Percentiles rank a stretch among this genome's conserved stretches.
These are phyloP conservation scores for Drosophila repleta DNA, from an alignment of 1,140 invertebrate genomes.

Conservation along the genomic window DNA sequence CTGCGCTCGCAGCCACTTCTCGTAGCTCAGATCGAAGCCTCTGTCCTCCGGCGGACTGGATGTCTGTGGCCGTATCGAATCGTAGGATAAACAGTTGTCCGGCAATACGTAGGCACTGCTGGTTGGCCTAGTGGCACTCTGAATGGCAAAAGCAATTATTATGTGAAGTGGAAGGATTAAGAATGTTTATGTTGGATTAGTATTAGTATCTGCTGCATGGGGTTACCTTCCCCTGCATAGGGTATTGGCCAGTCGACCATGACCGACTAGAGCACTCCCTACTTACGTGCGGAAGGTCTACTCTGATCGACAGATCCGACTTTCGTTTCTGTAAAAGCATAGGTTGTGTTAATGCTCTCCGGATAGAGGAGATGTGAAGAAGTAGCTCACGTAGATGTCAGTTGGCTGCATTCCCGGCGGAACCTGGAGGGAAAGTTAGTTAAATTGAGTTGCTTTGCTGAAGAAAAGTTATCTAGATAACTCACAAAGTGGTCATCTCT, in stretches of 20 bases:
- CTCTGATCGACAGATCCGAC: too few relatives aligned
- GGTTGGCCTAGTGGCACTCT: not conserved
- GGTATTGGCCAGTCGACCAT: too few relatives aligned
- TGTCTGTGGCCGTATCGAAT: not conserved
- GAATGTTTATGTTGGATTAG: too few relatives aligned
- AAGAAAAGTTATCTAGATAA: not conserved
- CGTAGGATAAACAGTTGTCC: not conserved
- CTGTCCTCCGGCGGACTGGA: not conserved
- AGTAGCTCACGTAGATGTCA: not conserved
- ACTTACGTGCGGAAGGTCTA: too few relatives aligned
- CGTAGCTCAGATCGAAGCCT: constrained; percentile 26
- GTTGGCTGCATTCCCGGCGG: not conserved
- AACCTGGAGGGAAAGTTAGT: not conserved
- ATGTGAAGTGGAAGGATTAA: too few relatives aligned
- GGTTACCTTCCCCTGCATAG: too few relatives aligned
- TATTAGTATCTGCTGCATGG: too few relatives aligned
- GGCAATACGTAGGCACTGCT: not conserved
- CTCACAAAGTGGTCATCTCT: constrained; percentile 20
- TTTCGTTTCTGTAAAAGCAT: not conserved
- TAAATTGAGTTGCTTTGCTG: not conserved
- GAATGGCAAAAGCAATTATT: not conserved
- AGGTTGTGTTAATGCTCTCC: not conserved
- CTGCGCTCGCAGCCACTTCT: constrained; percentile 6
- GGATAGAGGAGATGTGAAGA: too few relatives aligned
- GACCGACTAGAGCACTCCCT: too few relatives aligned